A percentile compares a stretch with the other conserved stretches of the same genome.
Evolutionary conservation across 1,140 invertebrate species (phyloP).

Genomic region (Lepidurus apus): DNA sequence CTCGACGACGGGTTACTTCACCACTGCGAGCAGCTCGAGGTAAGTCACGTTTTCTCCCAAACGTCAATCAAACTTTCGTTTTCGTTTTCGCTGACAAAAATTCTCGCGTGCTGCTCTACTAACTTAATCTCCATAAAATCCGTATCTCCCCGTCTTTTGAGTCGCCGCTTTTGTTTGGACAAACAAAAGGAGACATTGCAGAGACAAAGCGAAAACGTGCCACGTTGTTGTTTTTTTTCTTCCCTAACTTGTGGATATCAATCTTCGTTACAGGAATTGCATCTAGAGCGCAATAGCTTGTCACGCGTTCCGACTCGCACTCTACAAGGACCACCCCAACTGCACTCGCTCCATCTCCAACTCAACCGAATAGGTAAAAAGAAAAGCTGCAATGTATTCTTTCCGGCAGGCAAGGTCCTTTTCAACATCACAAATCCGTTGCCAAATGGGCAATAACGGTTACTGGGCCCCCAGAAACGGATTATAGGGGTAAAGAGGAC

Average conservation of each 20-base stretch:
- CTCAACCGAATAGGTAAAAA: conserved; percentile 73
- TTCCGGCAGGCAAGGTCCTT: neutral
- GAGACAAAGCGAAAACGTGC: neutral
- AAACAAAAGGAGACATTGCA: neutral
- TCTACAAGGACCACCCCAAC: conserved; percentile 65
- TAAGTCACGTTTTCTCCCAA: conserved; percentile 41
- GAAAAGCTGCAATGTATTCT: neutral
- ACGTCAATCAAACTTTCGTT: neutral
- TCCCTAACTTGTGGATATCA: neutral
- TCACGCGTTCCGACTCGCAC: conserved; percentile 65
- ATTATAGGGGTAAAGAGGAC: neutral
- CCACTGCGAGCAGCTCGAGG: conserved; percentile 66
- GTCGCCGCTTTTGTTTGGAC: neutral
- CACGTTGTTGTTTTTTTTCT: conserved; percentile 28
- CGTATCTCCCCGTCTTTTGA: neutral
- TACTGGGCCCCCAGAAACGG: neutral
- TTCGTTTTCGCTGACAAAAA: neutral
- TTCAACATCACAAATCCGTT: neutral
- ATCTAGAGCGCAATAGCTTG: conserved; percentile 71
- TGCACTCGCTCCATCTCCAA: conserved; percentile 64
- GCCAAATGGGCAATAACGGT: neutral
- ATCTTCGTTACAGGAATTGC: conserved; percentile 59
- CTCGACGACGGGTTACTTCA: conserved; percentile 79
- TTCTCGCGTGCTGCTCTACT: neutral
- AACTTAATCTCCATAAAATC: neutral